phyloP scores from a whole-genome alignment of 2,888 invertebrate species.

The Noctua fimbriata region DNA sequence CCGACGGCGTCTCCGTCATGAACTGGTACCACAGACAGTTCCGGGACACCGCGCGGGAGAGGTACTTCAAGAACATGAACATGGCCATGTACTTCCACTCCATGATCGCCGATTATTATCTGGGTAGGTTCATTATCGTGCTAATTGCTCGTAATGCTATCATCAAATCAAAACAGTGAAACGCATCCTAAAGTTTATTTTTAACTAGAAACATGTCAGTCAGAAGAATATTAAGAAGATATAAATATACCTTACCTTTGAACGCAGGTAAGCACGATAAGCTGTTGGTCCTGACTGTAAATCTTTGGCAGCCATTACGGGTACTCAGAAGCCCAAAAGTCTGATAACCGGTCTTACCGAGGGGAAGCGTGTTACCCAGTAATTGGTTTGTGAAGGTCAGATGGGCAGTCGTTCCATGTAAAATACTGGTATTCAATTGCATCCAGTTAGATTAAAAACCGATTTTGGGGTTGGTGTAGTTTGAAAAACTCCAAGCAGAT shows the following conservation, averaged over 20 bases:
- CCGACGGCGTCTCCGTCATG: conserved; percentile 99
- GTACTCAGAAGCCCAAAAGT: no score
- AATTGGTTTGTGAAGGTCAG: no score
- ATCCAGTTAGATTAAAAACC: neutral
- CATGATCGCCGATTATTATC: conserved; percentile 99
- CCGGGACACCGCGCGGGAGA: conserved; percentile 97
- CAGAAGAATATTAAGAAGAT: neutral
- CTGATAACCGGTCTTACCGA: no score
- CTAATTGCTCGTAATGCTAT: neutral
- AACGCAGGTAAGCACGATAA: neutral
- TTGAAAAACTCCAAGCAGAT: neutral
- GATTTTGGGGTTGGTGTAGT: neutral
- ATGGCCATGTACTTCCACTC: conserved; percentile 99
- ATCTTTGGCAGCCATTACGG: no score
- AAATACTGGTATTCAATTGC: no score
- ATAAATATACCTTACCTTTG: neutral
- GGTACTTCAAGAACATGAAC: conserved; percentile 99
- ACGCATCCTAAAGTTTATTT: neutral
- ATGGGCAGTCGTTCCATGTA: no score
- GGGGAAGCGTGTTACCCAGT: no score
- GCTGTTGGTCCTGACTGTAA: no score
- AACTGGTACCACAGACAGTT: conserved; percentile 99
- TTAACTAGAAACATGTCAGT: neutral
- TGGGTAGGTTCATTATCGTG: conserved; percentile 90
- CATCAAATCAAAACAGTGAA: neutral